A percentile compares a stretch with the other conserved stretches of the same genome.
Evolutionary conservation across 53 echinoderm and acorn worm species (phyloP).

Genomic region (Paracentrotus lividus): DNA sequence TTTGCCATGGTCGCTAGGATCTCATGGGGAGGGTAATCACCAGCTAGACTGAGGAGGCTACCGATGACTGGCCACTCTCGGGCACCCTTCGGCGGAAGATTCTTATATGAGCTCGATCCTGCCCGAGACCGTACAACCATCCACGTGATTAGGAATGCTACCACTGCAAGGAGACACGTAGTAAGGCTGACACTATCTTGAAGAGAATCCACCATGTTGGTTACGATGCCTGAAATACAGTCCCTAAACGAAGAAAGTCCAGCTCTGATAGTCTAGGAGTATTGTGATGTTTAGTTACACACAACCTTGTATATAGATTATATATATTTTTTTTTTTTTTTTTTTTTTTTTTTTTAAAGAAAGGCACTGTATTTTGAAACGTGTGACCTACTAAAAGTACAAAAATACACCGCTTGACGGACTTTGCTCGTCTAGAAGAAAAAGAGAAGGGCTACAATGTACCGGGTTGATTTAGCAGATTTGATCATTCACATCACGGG

Average conservation of each 20-base stretch:
- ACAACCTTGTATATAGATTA: too few species aligned
- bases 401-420: too few species aligned
- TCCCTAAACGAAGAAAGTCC: not conserved
- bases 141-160: constrained; percentile 23
- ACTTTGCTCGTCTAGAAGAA: too few species aligned
- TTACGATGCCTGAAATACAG: not conserved
- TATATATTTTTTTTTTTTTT: too few species aligned
- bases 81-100: constrained; percentile 49
- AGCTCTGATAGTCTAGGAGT: too few species aligned
- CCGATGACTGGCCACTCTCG: constrained; percentile 50
- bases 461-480: too few species aligned
- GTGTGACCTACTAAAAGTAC: too few species aligned
- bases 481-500: too few species aligned
- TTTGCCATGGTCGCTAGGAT: constrained; percentile 58
- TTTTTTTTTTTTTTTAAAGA: too few species aligned
- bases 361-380: too few species aligned
- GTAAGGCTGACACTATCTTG: not conserved
- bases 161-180: not conserved
- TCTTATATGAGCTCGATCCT: not conserved
- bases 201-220: not conserved
- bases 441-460: too few species aligned
- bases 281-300: too few species aligned
- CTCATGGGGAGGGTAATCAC: constrained; percentile 24
- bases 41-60: constrained; percentile 55
- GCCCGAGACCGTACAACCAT: constrained; percentile 2